A percentile compares a stretch with the other conserved stretches of the same genome.
These are phyloP conservation scores for Bos taurus DNA, from an alignment of 2,113 vertebrate genomes.

Conservation along the genomic window ARS-UCD2.0 NC_037331.1:34929501-34930000, in stretches of 20 bases:
- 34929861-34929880: neutral
- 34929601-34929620: neutral
- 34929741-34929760: neutral
- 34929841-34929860: neutral
- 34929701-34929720: neutral
- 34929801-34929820: neutral
- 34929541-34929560: neutral
- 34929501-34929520: neutral
- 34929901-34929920: neutral
- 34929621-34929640: conserved; percentile 4
- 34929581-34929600: neutral
- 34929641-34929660: neutral
- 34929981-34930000: neutral
- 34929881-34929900: neutral
- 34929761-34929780: neutral
- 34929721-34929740: neutral
- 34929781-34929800: neutral
- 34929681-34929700: neutral
- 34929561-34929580: conserved; percentile 46
- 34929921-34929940: neutral
- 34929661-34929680: neutral
- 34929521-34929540: neutral
- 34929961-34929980: neutral
- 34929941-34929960: neutral
- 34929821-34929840: neutral